phyloP scores from a whole-genome alignment of 2,113 vertebrate species.

The Rhizomys pruinosus region DNA sequence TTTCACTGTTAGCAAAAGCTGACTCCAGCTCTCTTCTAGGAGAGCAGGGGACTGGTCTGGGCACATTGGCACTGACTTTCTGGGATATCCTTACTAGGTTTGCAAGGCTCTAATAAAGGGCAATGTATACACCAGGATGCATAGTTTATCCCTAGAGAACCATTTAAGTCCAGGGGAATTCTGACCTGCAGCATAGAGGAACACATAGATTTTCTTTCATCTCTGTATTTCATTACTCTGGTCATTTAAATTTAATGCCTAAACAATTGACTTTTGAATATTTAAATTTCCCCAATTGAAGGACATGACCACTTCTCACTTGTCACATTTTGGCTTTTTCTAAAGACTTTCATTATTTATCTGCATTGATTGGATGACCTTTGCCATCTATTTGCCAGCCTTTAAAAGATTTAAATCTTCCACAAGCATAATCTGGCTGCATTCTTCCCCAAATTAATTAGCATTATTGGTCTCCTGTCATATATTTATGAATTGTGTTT shows the following conservation, averaged over 20 bases:
- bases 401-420: slow-evolving; percentile 62
- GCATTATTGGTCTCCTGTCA: slow-evolving; percentile 59
- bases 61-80: not conserved
- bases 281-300: slow-evolving; percentile 70
- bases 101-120: not conserved
- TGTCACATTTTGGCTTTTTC: slow-evolving; percentile 71
- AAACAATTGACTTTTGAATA: slow-evolving; percentile 69
- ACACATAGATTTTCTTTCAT: slow-evolving; percentile 51
- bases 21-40: rapidly evolving
- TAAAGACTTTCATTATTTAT: slow-evolving; percentile 77
- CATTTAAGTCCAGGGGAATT: not conserved
- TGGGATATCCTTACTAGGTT: not conserved
- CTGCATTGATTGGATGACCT: slow-evolving; percentile 69
- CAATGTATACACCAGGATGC: not conserved
- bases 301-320: slow-evolving; percentile 47
- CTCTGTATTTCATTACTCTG: slow-evolving; percentile 58
- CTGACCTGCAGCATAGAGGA: not conserved
- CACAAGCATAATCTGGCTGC: slow-evolving; percentile 47
- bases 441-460: slow-evolving; percentile 66
- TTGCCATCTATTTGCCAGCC: slow-evolving; percentile 47
- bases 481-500: slow-evolving; percentile 20
- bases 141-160: not conserved
- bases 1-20: rapidly evolving
- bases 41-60: rapidly evolving
- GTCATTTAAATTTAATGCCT: slow-evolving; percentile 68